phyloP scores from a whole-genome alignment of 2,797 vertebrate species.

The Martes flavigula region DNA sequence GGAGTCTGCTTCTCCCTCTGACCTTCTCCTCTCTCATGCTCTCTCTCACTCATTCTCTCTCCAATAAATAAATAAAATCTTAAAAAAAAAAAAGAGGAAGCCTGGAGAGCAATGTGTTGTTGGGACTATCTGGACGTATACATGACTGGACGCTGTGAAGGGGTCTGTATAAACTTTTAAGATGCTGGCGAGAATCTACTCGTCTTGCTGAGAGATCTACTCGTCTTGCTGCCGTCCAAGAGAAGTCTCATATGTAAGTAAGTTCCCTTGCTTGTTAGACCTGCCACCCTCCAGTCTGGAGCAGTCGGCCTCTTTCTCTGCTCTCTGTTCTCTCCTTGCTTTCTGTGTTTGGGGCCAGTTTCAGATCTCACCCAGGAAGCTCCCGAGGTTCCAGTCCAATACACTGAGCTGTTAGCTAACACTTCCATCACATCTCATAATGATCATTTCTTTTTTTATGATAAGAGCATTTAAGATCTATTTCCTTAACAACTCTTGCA shows the following conservation, averaged over 20 bases:
- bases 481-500: neutral
- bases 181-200: neutral
- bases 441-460: neutral
- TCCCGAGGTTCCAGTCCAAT: neutral
- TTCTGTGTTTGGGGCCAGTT: neutral
- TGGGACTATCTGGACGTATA: neutral
- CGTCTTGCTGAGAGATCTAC: neutral
- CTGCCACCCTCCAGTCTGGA: neutral
- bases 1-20: no score
- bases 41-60: no score
- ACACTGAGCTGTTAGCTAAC: neutral
- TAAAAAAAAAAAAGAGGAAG: no score
- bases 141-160: neutral
- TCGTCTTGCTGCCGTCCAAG: neutral
- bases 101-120: neutral
- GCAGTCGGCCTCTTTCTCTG: neutral
- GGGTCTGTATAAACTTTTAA: neutral
- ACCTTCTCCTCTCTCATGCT: no score
- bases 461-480: neutral
- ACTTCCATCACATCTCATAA: neutral
- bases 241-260: neutral
- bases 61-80: no score
- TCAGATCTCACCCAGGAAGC: neutral
- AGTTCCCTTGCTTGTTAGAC: neutral
- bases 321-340: neutral